A percentile compares a stretch with the other conserved stretches of the same genome.
Evolutionary conservation across 2,797 vertebrate genomes (phyloP).

Genomic region (Gallinago nigripennis): DNA sequence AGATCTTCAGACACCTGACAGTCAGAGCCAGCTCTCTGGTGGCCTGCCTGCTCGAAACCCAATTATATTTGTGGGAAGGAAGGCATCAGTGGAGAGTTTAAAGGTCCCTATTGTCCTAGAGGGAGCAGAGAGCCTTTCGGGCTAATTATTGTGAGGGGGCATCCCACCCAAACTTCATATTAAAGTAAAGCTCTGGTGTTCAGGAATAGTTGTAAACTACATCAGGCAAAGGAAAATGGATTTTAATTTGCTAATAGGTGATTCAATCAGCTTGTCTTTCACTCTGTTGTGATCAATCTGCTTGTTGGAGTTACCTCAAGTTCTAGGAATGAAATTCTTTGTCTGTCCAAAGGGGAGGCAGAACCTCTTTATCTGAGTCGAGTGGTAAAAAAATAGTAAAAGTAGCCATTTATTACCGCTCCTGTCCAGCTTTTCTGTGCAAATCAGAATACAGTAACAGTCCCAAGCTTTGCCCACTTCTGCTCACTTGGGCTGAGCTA

Average conservation of each 20-base stretch:
- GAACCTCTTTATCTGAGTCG: neutral
- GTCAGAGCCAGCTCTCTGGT: slow-evolving; percentile 4
- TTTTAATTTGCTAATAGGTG: neutral
- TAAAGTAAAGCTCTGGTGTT: neutral
- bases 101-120: neutral
- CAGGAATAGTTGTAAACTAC: neutral
- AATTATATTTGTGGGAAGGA: neutral
- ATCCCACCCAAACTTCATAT: neutral
- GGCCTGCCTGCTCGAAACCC: slow-evolving; percentile 19
- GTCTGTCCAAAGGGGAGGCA: neutral
- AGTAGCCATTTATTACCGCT: neutral
- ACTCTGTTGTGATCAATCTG: neutral
- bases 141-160: neutral
- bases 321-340: neutral
- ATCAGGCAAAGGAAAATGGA: neutral
- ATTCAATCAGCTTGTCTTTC: neutral
- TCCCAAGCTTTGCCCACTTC: neutral
- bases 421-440: neutral
- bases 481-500: neutral
- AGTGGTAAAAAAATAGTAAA: fast-evolving
- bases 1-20: slow-evolving; percentile 37
- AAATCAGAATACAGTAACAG: neutral
- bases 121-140: fast-evolving
- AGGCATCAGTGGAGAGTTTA: neutral
- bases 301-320: neutral